Evolutionary conservation across 2,113 vertebrate species (phyloP).

Genomic region (Hiodon tergisus): DNA sequence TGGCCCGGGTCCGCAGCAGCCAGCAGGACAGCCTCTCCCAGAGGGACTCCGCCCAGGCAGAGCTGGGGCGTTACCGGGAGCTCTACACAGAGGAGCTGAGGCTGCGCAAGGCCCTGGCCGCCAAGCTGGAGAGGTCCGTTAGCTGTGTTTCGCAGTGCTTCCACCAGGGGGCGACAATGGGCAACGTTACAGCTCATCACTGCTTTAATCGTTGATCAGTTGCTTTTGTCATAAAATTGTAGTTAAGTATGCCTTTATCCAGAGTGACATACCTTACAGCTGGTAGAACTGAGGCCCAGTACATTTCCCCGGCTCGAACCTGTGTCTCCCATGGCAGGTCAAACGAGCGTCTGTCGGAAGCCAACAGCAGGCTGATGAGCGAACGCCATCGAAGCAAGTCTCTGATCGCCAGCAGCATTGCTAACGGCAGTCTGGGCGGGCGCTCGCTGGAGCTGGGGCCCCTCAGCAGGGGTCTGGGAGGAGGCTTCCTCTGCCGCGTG

Average conservation of each 20-base stretch:
- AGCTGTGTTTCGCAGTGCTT: neutral
- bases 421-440: constrained; percentile 56
- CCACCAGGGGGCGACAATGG: neutral
- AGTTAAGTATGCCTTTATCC: too few species aligned
- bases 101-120: constrained; percentile 62
- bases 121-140: constrained; percentile 77
- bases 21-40: constrained; percentile 64
- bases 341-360: constrained; percentile 68
- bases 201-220: neutral
- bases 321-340: constrained; percentile 53
- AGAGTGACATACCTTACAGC: too few species aligned
- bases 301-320: neutral
- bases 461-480: constrained; percentile 51
- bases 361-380: constrained; percentile 64
- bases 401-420: constrained; percentile 59
- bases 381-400: constrained; percentile 66
- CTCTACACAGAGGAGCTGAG: constrained; percentile 75
- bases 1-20: constrained; percentile 59
- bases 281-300: neutral
- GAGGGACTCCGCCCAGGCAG: constrained; percentile 62
- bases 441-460: constrained; percentile 59
- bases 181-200: neutral
- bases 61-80: constrained; percentile 73
- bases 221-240: too few species aligned
- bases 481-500: constrained; percentile 49